Evolutionary conservation across 2,797 vertebrate genomes (phyloP), one percentile per base, ranked within the genome.

Genomic region (Lacerta viridis): DNA sequence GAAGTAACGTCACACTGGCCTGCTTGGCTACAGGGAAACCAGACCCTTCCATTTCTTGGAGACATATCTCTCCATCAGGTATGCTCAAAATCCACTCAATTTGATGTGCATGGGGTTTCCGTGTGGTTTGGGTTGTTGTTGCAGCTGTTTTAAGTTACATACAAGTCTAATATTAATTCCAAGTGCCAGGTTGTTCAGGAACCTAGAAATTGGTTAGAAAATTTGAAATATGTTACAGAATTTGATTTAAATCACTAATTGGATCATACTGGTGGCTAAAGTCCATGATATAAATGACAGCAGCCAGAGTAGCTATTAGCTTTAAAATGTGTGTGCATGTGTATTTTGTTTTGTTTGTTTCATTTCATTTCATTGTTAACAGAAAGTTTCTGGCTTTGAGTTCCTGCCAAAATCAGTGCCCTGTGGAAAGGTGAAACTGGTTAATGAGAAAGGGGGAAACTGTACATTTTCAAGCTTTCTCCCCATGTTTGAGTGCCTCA

Each of bases 41-140:
- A 5, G 99, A 99, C 94, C 98, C 99, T 74, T 97, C 97, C 93
- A 99, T 99, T 95, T 98, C 98, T 92, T 99, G 99, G 99, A 98
- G 98, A 96, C 99, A 99, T 95, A 99, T 99, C 97, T 98, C 98
- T 91, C 99, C 99, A 59, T 98, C 98, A 90, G 99, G 99, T 99
- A 97, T 97, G 97, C 93, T 95, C 90, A 96, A 94, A 29, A 27
- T 23, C 18, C 87, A 25, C 33, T 20, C 1, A 1, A 39, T 86
- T 3, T 86, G 71, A 25, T 61, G 61, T 64, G 61, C 6, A 64
- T 64, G 61, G 3, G 61, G 17, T 64, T 64, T 64, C 7, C 18
- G 61, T 64, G 61, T 18, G 61, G 13, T 55, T 15, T 55, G 50
- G 50, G 50, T 15, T 55, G 50, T 7, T 43, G 41, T 15, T 55